Evolutionary conservation across 2,113 vertebrate species (phyloP), one percentile per base, ranked within the genome.

Genomic region (Sciurus niger): DNA sequence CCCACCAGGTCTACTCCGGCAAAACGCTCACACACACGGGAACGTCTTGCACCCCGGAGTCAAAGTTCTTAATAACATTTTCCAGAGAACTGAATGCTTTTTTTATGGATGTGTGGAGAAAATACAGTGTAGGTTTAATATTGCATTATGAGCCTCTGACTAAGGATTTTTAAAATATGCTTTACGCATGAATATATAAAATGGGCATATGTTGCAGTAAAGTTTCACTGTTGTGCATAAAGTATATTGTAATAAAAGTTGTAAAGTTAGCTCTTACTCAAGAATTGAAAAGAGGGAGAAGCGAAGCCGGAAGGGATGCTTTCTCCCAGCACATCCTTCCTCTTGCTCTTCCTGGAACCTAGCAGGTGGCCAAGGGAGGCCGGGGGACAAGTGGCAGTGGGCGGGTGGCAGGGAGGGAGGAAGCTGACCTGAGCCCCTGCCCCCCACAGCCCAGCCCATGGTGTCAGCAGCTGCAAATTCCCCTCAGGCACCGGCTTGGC

Each of bases 221-320:
- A 86, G 93, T 63, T 40, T 97, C 97, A 78, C 85, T 65, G 67
- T 84, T 85, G 92, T 48, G 48, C 70, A 65, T 93, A 70, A 95
- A 95, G 78, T 2, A 40, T 12, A 37, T 91, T 82, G 53, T 74
- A 79, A 76, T 89, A 79, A 93, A 73, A 91, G 86, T 25, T 46
- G 89, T 86, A 40, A 67, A n/a, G 63, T 60, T 17, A 55, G 89
- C 78, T 83, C 20, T 8, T n/a, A 16, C 72, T 20, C 48, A 80
- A 34, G 70, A 94, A 58, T 6, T 20, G 60, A 12, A 22, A 17
- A 18, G 40, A 28, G 73, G 25, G 51, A 18, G 20, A 17, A 37
- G 32, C 4, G n/a, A 43, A 76, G 22, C 74, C 46, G 8, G 65
- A 1, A 24, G 78, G 34, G 16, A 6, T 0, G 6, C 2, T 6